Base-by-base conservation (phyloP, 2,797 vertebrate species). In the Galaxias olidus region DNA sequence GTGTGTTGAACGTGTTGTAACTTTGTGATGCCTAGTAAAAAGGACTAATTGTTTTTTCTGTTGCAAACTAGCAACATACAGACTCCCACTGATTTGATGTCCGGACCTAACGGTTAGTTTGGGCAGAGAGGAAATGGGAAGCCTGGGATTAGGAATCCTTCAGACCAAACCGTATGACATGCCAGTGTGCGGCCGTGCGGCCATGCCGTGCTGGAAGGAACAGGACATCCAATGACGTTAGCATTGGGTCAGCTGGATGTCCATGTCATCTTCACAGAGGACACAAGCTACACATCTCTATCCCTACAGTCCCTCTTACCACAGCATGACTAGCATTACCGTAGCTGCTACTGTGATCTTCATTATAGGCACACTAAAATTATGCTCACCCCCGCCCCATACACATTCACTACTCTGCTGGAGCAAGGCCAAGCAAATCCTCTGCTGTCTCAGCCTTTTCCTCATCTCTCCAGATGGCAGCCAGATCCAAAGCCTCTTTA, bases 361-460 rank as follows among this genome's bases (percentile, higher is more conserved):
- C n/a, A n/a, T n/a, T n/a, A n/a, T n/a, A n/a, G n/a, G n/a, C n/a
- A n/a, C n/a, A n/a, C n/a, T n/a, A n/a, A n/a, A n/a, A n/a, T n/a
- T n/a, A n/a, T n/a, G n/a, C 13, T 9, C 45, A 3, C 9, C 45
- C 45, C 9, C 45, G 3, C 13, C 9, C 45, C 45, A 47, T 8
- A 47, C 45, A 47, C 45, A 47, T 8, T 1, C 45, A 47, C 45
- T 30, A 6, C 30, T 30, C 30, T 30, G 30, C 30, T 30, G 3
- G 6, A 30, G 30, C 30, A 2, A 30, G 42, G 17, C 56, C 40
- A 43, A 14, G 11, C 55, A 50, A 50, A 50, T 50, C 20, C 2
- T 10, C 0, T 43, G 70, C 69, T 54, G 69, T 0, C 43, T 79
- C 72, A 77, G 72, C 74, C 53, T 66, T 82, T 76, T 77, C 70